Base-by-base conservation (phyloP, 2,888 invertebrate genomes). In the Pandemis corylana region DNA sequence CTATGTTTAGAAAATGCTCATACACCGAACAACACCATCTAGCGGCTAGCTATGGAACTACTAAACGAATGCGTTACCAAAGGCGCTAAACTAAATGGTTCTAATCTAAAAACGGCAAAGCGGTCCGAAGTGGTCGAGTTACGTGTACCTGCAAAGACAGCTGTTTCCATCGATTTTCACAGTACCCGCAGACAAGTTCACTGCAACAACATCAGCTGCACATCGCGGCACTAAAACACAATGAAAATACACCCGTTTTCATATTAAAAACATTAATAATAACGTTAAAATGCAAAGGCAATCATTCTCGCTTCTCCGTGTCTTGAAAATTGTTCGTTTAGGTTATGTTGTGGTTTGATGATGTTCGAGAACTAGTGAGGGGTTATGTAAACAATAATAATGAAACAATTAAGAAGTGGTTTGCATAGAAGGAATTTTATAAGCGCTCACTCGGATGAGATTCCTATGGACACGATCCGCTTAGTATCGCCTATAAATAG, bases 141-240 rank as follows among this genome's bases (percentile, higher is more conserved):
- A 64, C 59, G 41, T 69, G 28, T 56, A 56, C 51, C 64, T 75
- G 78, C 76, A 70, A 78, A 78, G 88, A 86, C 93, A 92, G 92
- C 92, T 92, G 92, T 89, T 91, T 80, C 68, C 88, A 93, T 93
- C 84, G 93, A 93, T 93, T 91, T 89, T 85, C 81, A 68, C 75
- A 76, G 75, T 81, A 85, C 84, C 86, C 85, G 85, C 87, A 85
- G 85, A 77, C 83, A 87, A 88, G 85, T 90, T 89, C 86, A 87
- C 90, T 87, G 87, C 89, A 89, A 74, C 63, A 49, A 49, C 86
- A 83, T 81, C 81, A 82, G 77, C 82, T 85, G 82, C 83, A 84
- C 81, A 80, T 80, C 78, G 79, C 69, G 69, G 76, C 82, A 78
- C 83, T 79, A 80, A 82, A 80, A 82, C 73, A 80, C 76, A 62